phyloP scores from a whole-genome alignment of 2,113 vertebrate species.

The Coturnix japonica region DNA sequence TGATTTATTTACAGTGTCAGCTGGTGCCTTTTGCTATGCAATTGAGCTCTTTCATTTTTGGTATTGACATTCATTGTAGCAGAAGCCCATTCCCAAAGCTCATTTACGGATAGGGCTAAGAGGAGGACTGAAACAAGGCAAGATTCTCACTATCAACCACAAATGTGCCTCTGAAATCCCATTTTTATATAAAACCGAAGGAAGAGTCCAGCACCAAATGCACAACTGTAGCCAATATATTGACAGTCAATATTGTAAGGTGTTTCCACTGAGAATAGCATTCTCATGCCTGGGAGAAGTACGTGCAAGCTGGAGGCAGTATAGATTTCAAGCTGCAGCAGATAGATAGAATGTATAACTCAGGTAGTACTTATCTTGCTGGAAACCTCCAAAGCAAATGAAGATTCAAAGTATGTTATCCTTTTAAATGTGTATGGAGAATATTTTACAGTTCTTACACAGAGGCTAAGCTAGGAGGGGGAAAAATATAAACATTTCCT shows the following conservation, averaged over 20 bases:
- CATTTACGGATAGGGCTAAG: neutral
- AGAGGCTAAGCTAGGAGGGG: neutral
- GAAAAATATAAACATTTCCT: accelerated
- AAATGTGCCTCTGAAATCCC: neutral
- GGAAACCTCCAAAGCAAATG: neutral
- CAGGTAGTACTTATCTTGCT: neutral
- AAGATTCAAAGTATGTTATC: neutral
- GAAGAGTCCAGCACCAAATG: neutral
- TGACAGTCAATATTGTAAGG: neutral
- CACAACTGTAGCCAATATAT: neutral
- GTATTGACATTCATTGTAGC: neutral
- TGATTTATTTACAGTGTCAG: slow-evolving; percentile 33
- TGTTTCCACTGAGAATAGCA: neutral
- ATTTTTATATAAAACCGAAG: neutral
- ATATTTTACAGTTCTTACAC: neutral
- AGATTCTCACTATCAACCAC: neutral
- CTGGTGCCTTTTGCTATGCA: slow-evolving; percentile 15
- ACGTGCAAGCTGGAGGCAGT: neutral
- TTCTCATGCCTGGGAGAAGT: neutral
- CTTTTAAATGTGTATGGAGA: neutral
- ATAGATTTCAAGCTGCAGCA: neutral
- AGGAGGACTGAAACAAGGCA: neutral
- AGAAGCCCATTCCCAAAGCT: neutral
- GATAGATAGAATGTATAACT: neutral
- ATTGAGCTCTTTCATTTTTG: neutral